Conservation (phyloP, 2,113 vertebrate species). For the Tursiops truncatus region DNA sequence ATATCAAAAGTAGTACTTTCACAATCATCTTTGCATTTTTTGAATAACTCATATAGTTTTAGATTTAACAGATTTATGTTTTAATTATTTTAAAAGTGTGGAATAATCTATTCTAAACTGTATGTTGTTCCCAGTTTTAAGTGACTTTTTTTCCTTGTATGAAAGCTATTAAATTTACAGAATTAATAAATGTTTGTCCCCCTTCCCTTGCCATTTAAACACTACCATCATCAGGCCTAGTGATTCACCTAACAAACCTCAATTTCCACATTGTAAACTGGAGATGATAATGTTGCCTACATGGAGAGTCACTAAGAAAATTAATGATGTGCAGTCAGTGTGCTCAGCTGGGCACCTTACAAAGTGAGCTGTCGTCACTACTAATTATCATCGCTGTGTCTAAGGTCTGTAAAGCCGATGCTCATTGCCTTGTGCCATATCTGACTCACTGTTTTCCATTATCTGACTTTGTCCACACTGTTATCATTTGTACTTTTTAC, state of each 20-base stretch:
- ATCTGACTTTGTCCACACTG: background rate
- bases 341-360: background rate
- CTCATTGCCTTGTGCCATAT: rapidly evolving
- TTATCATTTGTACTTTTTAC: background rate
- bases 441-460: background rate
- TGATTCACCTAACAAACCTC: background rate
- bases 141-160: background rate
- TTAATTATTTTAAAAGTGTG: background rate
- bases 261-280: background rate
- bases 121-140: background rate
- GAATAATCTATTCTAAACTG: background rate
- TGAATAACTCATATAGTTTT: background rate
- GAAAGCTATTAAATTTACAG: background rate
- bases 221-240: background rate
- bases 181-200: background rate
- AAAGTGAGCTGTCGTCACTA: rapidly evolving
- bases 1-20: background rate
- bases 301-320: background rate
- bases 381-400: background rate
- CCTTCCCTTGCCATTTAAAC: background rate
- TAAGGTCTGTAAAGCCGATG: rapidly evolving
- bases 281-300: background rate
- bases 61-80: background rate
- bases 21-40: background rate
- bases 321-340: background rate